Evolutionary conservation across 2,797 vertebrate genomes (phyloP).

Genomic region (Leuciscus waleckii): DNA sequence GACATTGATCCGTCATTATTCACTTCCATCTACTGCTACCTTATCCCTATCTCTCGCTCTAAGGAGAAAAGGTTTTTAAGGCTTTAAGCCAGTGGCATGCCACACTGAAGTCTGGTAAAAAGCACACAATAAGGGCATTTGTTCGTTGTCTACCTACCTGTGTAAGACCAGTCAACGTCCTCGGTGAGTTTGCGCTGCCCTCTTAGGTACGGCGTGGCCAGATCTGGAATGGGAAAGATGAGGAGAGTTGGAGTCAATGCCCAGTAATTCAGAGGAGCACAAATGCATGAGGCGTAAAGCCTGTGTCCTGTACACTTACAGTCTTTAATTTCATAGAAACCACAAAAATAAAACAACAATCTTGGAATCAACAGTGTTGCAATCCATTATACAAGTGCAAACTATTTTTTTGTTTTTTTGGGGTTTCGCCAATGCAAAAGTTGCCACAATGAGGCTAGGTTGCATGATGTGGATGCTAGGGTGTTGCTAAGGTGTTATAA

Average conservation of each 20-base stretch:
- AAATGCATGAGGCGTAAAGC: not conserved
- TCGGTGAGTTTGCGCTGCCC: slow-evolving; percentile 84
- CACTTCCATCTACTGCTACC: slow-evolving; percentile 30
- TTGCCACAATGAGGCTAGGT: not conserved
- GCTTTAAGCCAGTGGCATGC: slow-evolving; percentile 23
- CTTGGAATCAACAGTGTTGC: not conserved
- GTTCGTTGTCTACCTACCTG: slow-evolving; percentile 79
- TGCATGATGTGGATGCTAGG: not conserved
- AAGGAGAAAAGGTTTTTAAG: slow-evolving; percentile 7
- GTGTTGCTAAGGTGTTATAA: not conserved
- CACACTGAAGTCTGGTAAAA: slow-evolving; percentile 1
- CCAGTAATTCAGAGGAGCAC: not conserved
- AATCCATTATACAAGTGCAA: not conserved
- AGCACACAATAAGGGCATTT: slow-evolving; percentile 31
- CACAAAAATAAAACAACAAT: not conserved
- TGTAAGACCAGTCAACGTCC: slow-evolving; percentile 94
- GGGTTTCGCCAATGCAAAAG: not conserved
- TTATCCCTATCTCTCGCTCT: slow-evolving; percentile 15
- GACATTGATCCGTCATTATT: slow-evolving; percentile 47
- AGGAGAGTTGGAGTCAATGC: slow-evolving; percentile 28
- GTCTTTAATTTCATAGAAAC: not conserved
- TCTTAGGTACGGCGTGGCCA: slow-evolving; percentile 67
- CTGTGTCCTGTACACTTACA: not conserved
- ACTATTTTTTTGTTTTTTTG: not conserved
- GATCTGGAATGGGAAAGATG: slow-evolving; percentile 61